Conservation (phyloP, 1,140 invertebrate genomes). For the Drosophila miranda region DNA sequence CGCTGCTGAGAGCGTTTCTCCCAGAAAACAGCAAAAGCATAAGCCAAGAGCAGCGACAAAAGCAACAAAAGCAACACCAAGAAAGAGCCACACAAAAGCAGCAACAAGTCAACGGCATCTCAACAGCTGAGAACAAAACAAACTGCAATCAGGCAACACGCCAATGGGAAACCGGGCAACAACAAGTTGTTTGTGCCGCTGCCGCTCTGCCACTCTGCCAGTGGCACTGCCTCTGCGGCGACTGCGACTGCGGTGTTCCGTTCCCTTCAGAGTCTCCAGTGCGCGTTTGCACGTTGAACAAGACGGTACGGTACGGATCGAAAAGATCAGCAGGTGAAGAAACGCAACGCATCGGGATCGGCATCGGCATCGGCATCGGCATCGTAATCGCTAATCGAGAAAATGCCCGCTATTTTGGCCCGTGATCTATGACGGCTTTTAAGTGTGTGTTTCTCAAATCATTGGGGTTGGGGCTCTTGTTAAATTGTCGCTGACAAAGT, state of each 20-base stretch:
- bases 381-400: constrained; percentile 11
- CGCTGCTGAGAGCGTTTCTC: constrained; percentile 59
- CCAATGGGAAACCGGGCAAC: constrained; percentile 23
- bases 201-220: constrained; percentile 19
- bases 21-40: constrained; percentile 23
- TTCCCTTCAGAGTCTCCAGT: constrained; percentile 62
- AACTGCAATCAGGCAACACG: constrained; percentile 64
- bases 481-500: constrained; percentile 47
- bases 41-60: constrained; percentile 14
- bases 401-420: constrained; percentile 22
- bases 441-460: constrained; percentile 38
- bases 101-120: constrained; percentile 61
- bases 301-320: constrained; percentile 53
- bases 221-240: constrained; percentile 21
- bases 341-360: not conserved
- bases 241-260: constrained; percentile 27
- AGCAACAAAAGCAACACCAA: constrained; percentile 14
- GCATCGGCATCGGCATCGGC: not conserved
- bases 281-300: constrained; percentile 73
- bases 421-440: constrained; percentile 47
- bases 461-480: constrained; percentile 2
- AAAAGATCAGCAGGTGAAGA: constrained; percentile 12
- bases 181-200: constrained; percentile 37
- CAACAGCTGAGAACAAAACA: constrained; percentile 78
- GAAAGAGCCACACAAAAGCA: constrained; percentile 19